Evolutionary conservation across 2,888 invertebrate genomes (phyloP).

Genomic region (Carabus problematicus): DNA sequence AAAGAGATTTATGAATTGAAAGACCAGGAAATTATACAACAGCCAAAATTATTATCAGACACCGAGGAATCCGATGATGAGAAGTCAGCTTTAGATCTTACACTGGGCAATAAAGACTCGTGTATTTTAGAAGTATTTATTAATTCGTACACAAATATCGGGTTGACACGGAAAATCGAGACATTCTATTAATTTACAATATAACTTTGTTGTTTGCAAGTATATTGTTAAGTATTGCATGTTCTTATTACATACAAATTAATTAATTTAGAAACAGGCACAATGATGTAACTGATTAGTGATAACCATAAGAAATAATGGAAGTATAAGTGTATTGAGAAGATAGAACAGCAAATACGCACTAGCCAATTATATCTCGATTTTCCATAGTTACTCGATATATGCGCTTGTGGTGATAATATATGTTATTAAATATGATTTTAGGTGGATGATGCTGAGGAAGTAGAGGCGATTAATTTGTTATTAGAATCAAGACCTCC

Average conservation of each 20-base stretch:
- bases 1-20: constrained; percentile 73
- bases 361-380: neutral
- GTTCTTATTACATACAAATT: no score
- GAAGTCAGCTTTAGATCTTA: constrained; percentile 71
- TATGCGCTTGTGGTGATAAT: neutral
- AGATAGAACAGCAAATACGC: neutral
- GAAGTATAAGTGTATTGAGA: neutral
- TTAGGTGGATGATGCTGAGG: constrained; percentile 82
- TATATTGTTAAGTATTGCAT: no score
- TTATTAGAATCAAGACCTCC: constrained; percentile 78
- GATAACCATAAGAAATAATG: no score
- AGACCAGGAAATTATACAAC: constrained; percentile 51
- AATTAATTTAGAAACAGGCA: no score
- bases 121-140: constrained; percentile 74
- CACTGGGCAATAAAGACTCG: constrained; percentile 78
- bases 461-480: constrained; percentile 76
- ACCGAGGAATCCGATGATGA: constrained; percentile 74
- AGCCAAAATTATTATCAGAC: constrained; percentile 61
- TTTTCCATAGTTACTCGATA: no score
- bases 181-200: neutral
- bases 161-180: neutral
- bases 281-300: no score
- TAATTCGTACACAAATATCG: neutral
- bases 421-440: constrained; percentile 36
- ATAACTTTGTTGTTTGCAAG: neutral